Evolutionary conservation across 2,113 vertebrate species (phyloP), one percentile per base, ranked within the genome.

Genomic region (Thalassoma bifasciatum): DNA sequence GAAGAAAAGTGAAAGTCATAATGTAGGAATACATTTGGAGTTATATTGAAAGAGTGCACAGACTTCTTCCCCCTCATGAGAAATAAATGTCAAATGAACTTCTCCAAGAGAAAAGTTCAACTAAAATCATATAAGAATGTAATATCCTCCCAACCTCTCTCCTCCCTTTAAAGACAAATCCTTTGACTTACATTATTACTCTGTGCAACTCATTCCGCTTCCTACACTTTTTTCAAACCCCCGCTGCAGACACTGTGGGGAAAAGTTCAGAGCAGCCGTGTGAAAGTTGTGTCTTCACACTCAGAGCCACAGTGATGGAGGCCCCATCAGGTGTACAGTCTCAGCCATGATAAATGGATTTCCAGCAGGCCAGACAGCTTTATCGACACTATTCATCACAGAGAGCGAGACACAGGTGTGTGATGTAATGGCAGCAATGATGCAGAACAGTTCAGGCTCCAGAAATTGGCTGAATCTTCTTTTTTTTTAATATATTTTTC

Each of bases 331-430:
- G 73, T 84, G 50, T 38, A 59, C 66, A 81, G 72, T 62, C 75
- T 75, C 40, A 36, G 34, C 76, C 53, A 72, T 51, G 79, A 72
- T 70, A 68, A 81, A 86, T 71, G 1, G 16, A 75, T 79, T 86
- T 81, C 60, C 57, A 57, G 62, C 47, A 40, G 16, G 59, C 77
- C 66, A 59, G 40, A 12, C 40, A 5, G 61, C 63, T 85, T 71
- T 71, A 74, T 78, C 51, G 47, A 42, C 75, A 75, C 59, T 40
- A 54, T 75, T 82, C 26, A 77, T 81, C 82, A 79, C 13, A 38
- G 26, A 10, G 53, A 72, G 67, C 10, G 63, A 72, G 83, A 64
- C 84, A 63, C 88, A 83, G 72, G 84, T 88, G 88, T 89, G 85
- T 66, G 54, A 70, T 79, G 63, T 66, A 79, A 85, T 74, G 70